Evolutionary conservation across 1,140 invertebrate species (phyloP).

Genomic region (Propsilocerus akamusi): DNA sequence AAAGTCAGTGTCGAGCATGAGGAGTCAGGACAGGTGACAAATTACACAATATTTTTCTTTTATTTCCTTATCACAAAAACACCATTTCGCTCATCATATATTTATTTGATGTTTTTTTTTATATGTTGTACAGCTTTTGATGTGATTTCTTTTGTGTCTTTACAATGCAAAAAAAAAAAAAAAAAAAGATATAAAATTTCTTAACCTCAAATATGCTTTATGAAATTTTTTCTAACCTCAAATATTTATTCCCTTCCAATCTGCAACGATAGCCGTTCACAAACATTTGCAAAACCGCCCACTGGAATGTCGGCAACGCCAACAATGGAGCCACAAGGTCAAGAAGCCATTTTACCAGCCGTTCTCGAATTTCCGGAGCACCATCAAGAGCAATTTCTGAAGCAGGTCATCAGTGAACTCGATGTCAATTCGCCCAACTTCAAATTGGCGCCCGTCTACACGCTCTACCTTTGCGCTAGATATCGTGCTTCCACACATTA

Average conservation of each 20-base stretch:
- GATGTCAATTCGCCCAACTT: constrained; percentile 70
- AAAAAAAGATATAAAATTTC: not conserved
- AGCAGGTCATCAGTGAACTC: constrained; percentile 68
- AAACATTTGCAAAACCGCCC: not conserved
- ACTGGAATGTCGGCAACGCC: not conserved
- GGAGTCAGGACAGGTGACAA: constrained; percentile 45
- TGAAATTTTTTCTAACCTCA: not conserved
- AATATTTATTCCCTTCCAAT: not conserved
- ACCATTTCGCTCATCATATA: no score
- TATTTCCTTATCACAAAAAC: constrained; percentile 2
- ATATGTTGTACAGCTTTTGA: no score
- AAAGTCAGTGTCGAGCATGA: constrained; percentile 41
- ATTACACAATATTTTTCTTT: not conserved
- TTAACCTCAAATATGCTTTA: not conserved
- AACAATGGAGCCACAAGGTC: constrained; percentile 34
- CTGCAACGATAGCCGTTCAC: not conserved
- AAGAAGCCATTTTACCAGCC: constrained; percentile 82
- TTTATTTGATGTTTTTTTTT: constrained; percentile 3
- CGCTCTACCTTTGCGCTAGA: constrained; percentile 79
- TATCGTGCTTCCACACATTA: constrained; percentile 88
- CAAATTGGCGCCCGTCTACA: constrained; percentile 85
- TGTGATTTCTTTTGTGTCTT: no score
- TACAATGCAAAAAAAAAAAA: not conserved
- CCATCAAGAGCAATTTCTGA: constrained; percentile 77
- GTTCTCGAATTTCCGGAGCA: constrained; percentile 89